Base-by-base conservation (phyloP, 1,140 invertebrate species). In the Calliopsis andreniformis region DNA sequence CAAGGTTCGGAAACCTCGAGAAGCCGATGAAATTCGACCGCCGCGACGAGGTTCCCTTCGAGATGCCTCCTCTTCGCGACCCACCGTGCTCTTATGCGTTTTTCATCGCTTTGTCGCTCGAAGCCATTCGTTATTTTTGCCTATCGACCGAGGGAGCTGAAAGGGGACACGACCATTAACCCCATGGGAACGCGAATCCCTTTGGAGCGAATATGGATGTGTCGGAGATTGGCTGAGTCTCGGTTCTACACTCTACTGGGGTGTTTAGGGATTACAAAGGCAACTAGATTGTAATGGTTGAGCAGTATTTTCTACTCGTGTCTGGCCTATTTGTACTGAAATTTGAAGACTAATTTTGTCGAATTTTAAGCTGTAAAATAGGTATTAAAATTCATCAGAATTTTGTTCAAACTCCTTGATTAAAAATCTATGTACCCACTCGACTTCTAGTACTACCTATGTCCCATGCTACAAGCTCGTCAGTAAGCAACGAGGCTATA, bases 21-120 rank as follows among this genome's bases (percentile, higher is more conserved):
- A 68, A 76, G 63, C 67, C 68, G 83, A 84, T 84, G 82, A 86
- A 87, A 87, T 81, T 87, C 79, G 82, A 88, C 84, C 79, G 82
- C 86, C 84, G 79, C 86, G 79, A 59, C 20, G 62, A 49, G 45
- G 62, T 55, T 56, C 35, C 55, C 18, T 23, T n/a, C 32, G 14
- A 67, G 56, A 42, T 6, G 42, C 42, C 14, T 66, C 42, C 56
- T 53, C 16, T 20, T 20, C 45, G 47, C 12, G 43, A 32, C 43
- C 49, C 64, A 32, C 55, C 51, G 20, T 51, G 25, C 43, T 25
- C 28, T 28, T 7, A 62, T 53, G 2, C 62, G n/a, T 82, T 73
- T 45, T 64, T 59, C 10, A 12, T 58, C 47, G 14, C 62, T 35
- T 35, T 30, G 55, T 55, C 6, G 25, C 20, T 47, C 4, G 23